Evolutionary conservation across 1,140 invertebrate genomes (phyloP).

Genomic region (Pogonus chalceus): DNA sequence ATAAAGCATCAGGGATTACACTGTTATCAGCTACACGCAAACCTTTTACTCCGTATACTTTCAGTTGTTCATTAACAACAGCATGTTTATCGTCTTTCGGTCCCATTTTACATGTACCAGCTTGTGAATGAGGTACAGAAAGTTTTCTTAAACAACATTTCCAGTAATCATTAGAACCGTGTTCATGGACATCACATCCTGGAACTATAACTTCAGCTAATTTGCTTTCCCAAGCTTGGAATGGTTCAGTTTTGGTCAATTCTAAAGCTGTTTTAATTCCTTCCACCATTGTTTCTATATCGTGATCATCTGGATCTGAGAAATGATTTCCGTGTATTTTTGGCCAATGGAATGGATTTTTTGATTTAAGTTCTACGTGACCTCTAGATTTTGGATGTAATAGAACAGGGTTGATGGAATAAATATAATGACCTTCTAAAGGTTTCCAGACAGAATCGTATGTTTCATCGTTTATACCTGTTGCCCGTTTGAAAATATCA

Average conservation of each 20-base stretch:
- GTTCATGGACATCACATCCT: constrained; percentile 35
- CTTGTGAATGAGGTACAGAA: constrained; percentile 57
- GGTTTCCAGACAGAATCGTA: constrained; percentile 19
- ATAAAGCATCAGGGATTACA: constrained; percentile 58
- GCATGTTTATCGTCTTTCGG: constrained; percentile 48
- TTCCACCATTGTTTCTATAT: constrained; percentile 34
- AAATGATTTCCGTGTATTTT: constrained; percentile 55
- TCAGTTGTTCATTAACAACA: constrained; percentile 63
- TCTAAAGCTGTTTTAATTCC: constrained; percentile 30
- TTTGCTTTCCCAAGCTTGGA: constrained; percentile 30
- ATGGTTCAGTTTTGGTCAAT: constrained; percentile 30
- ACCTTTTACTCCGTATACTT: constrained; percentile 55
- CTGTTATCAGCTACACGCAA: constrained; percentile 68
- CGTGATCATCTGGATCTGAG: constrained; percentile 37
- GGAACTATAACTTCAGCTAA: constrained; percentile 35
- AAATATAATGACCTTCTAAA: constrained; percentile 44
- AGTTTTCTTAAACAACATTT: constrained; percentile 56
- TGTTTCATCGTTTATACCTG: constrained; percentile 18
- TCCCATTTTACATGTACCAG: constrained; percentile 69
- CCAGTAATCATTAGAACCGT: constrained; percentile 54
- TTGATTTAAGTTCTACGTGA: constrained; percentile 41
- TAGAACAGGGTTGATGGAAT: constrained; percentile 57
- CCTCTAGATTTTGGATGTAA: constrained; percentile 56
- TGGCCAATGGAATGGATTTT: constrained; percentile 52
- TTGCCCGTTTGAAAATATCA: constrained; percentile 28